Base-by-base conservation (phyloP, 2,113 vertebrate species). In the Morone chrysops region DNA sequence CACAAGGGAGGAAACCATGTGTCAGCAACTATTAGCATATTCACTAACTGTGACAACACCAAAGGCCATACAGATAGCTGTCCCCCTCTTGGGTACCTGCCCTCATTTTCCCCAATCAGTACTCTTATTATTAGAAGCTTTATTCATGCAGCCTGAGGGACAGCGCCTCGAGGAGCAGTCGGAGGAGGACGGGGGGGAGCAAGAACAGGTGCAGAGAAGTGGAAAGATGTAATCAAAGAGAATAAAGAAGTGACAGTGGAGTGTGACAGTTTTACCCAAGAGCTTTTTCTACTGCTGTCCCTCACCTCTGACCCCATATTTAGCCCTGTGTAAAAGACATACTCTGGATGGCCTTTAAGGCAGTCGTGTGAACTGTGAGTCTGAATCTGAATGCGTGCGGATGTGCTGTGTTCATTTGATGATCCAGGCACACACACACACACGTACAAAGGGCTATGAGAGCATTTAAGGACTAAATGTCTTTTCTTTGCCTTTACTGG, bases 181-280 rank as follows among this genome's bases (percentile, higher is more conserved):
- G 25, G 18, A 45, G 31, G 31, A 3, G 20, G 47, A 47, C 8
- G 20, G 36, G 62, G 43, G 22, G 56, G 20, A 22, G 40, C 36
- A n/a, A 51, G 80, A 77, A 76, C 80, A 88, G 83, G 72, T 84
- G 69, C 53, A 86, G 59, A 66, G 73, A 67, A 71, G 70, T 56
- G 71, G 48, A 82, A 85, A 77, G 73, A 87, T 87, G 67, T 69
- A 82, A 91, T 91, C 83, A 90, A 80, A 83, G 65, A 70, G 81
- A 80, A 84, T 82, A 81, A 78, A 86, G 56, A 81, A 74, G 78
- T 73, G 61, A 78, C 85, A 62, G 80, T 59, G 53, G 67, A 90
- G 62, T 70, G 67, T 61, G 75, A 41, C 67, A 71, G 61, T 82
- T 87, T 79, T 70, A 85, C 71, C 79, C 81, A 78, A 31, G 78